Evolutionary conservation across 2,888 invertebrate genomes (phyloP).

Genomic region (Leucoptera coffeella): DNA sequence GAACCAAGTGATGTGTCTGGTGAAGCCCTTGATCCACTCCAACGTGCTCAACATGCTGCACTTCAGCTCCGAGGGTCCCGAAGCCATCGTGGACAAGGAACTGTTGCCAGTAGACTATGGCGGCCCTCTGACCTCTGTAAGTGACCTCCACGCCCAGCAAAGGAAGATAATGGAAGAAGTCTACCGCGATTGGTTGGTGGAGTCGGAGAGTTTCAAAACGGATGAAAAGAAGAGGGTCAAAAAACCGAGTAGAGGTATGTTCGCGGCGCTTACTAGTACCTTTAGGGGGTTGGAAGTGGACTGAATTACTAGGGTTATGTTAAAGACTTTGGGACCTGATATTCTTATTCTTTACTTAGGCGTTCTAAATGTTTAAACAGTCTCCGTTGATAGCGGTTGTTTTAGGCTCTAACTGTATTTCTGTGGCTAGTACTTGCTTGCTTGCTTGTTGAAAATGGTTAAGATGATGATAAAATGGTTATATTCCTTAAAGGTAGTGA

Average conservation of each 20-base stretch:
- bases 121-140: conserved; percentile 47
- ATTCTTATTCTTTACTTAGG: not conserved
- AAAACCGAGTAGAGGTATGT: conserved; percentile 41
- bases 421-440: no score
- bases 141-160: conserved; percentile 50
- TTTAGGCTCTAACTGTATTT: no score
- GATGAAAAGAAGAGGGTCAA: conserved; percentile 41
- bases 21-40: conserved; percentile 58
- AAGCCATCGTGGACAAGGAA: conserved; percentile 32
- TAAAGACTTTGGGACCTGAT: not conserved
- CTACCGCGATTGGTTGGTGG: conserved; percentile 51
- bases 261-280: conserved; percentile 41
- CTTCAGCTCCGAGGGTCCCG: conserved; percentile 49
- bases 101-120: conserved; percentile 54
- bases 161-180: conserved; percentile 49
- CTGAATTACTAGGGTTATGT: conserved; percentile 12
- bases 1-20: conserved; percentile 61
- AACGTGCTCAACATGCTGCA: conserved; percentile 56
- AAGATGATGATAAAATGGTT: no score
- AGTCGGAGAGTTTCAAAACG: conserved; percentile 50
- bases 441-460: no score
- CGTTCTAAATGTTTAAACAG: no score
- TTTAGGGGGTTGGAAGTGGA: conserved; percentile 45
- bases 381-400: no score
- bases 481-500: no score